phyloP scores from a whole-genome alignment of 2,797 vertebrate genomes.

The Manis javanica region DNA sequence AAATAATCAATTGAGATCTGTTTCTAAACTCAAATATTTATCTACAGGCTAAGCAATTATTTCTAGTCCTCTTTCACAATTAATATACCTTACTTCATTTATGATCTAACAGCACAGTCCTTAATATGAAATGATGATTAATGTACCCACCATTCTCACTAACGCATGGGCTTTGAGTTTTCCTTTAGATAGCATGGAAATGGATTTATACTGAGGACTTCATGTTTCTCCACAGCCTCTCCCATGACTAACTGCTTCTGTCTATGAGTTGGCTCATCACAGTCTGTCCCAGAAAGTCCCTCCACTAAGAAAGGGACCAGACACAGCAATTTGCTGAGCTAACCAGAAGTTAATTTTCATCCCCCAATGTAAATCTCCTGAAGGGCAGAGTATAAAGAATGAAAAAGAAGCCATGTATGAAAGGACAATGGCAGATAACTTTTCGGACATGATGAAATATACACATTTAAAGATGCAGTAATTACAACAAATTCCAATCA shows the following conservation, averaged over 20 bases:
- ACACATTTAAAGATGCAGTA: constrained; percentile 18
- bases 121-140: neutral
- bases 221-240: neutral
- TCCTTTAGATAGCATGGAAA: neutral
- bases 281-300: neutral
- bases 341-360: neutral
- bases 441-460: neutral
- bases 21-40: constrained; percentile 48
- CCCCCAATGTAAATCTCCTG: neutral
- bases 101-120: neutral
- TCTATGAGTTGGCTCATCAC: neutral
- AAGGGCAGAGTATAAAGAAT: neutral
- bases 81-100: neutral
- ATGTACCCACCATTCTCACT: neutral
- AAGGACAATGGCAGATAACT: neutral
- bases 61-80: neutral
- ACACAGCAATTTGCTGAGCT: neutral
- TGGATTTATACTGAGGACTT: neutral
- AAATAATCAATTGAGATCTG: constrained; percentile 17
- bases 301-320: neutral
- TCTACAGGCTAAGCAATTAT: neutral
- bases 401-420: neutral
- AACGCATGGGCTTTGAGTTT: neutral
- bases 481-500: neutral
- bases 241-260: accelerated